Base-by-base conservation (phyloP, 2,797 vertebrate species). In the Halcyon leucocephala region DNA sequence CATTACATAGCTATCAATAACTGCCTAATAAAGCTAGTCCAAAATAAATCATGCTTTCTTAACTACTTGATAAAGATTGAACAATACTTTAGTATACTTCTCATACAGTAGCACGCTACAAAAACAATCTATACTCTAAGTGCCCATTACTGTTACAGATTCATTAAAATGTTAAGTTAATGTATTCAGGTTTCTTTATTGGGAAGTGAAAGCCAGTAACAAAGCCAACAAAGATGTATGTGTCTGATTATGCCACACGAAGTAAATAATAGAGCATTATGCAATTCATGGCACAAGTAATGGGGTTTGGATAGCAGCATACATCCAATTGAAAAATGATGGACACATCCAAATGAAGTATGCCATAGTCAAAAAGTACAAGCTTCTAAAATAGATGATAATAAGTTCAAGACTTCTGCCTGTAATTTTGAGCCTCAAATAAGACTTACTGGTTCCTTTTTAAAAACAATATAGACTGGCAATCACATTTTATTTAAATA, bases 1-100 rank as follows among this genome's bases (percentile, higher is more conserved):
- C 66, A 82, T 93, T 95, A 95, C 89, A 85, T 41, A 28, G 48
- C 82, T 91, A 95, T 95, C 87, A 86, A 93, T 93, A 94, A 87
- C n/a, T 85, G 91, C 44, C 82, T 94, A 90, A 94, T 96, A 94
- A 95, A 91, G 86, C 37, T 65, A 91, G 82, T 76, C 61, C 49
- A 52, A 87, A 95, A 92, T 89, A 95, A 91, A 89, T 87, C 76
- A 82, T 52, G 31, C 58, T 81, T 94, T 91, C 86, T 85, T 82
- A 92, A 94, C 70, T 81, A 39, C 89, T 91, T 81, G 44, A 61
- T 91, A 85, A 95, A 89, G 6, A 58, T 52, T 81, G 69, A 79
- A 71, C 55, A 90, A 54, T 55, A 10, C 79, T 92, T 90, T 48
- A 82, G 91, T 69, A 90, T 94, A 86, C 41, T 96, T 90, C 92